These are phyloP conservation scores for Mirounga angustirostris DNA, from an alignment of 2,113 vertebrate species.

Conservation along the genomic window DNA sequence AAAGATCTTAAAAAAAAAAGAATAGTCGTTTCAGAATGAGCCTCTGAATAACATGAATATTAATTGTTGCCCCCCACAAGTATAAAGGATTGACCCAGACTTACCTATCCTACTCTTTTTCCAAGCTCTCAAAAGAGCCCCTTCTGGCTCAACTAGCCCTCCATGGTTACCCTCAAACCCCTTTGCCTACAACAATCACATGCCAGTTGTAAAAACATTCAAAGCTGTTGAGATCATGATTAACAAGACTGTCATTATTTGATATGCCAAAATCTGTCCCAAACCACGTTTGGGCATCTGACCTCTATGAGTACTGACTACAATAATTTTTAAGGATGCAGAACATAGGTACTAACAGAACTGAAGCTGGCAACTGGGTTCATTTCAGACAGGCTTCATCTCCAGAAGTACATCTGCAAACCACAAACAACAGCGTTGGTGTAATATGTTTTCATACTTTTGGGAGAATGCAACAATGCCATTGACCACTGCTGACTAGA, in stretches of 20 bases:
- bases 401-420: not conserved
- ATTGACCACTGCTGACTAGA: not conserved
- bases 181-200: not conserved
- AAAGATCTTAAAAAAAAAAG: not conserved
- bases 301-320: constrained; percentile 2
- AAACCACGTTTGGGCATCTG: not conserved
- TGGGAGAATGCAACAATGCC: not conserved
- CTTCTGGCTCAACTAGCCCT: not conserved
- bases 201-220: not conserved
- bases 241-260: not conserved
- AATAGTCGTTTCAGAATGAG: constrained; percentile 40
- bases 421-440: not conserved
- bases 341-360: constrained; percentile 49
- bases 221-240: not conserved
- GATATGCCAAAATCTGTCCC: not conserved
- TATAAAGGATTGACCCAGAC: not conserved
- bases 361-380: constrained; percentile 4
- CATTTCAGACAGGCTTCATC: constrained; percentile 51
- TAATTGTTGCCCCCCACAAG: not conserved
- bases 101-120: not conserved
- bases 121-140: not conserved
- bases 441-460: not conserved
- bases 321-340: constrained; percentile 36
- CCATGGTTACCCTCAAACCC: not conserved
- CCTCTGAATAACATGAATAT: not conserved